Evolutionary conservation across 2,888 invertebrate genomes (phyloP).

Genomic region (Archips crataeganus): DNA sequence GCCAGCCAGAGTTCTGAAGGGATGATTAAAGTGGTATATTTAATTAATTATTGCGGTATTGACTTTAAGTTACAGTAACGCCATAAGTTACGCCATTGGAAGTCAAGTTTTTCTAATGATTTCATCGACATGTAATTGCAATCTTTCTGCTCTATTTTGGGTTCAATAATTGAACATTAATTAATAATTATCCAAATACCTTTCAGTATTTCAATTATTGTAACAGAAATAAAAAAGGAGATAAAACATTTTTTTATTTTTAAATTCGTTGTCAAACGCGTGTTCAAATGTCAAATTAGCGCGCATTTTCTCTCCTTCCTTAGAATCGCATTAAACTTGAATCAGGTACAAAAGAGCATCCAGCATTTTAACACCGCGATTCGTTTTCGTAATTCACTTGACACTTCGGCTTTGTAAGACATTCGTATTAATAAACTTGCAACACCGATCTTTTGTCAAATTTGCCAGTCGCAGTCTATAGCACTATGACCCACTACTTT

Average conservation of each 20-base stretch:
- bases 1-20: not conserved
- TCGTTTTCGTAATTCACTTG: not conserved
- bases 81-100: not conserved
- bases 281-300: slow-evolving; percentile 15
- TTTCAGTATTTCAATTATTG: not conserved
- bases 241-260: not conserved
- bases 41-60: slow-evolving; percentile 7
- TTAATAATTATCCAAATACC: not conserved
- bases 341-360: not conserved
- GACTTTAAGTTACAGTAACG: not conserved
- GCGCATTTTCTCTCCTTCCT: not conserved
- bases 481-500: too few species aligned
- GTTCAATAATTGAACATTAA: not conserved
- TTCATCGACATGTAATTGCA: not conserved
- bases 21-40: slow-evolving; percentile 13
- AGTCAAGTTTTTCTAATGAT: not conserved
- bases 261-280: not conserved
- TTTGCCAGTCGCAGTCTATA: too few species aligned
- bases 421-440: not conserved
- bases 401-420: not conserved
- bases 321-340: slow-evolving; percentile 3
- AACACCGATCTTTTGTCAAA: too few species aligned
- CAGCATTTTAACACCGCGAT: not conserved
- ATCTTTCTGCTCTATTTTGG: not conserved
- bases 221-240: not conserved